Conservation (phyloP, 2,888 invertebrate species). For the Syritta pipiens region DNA sequence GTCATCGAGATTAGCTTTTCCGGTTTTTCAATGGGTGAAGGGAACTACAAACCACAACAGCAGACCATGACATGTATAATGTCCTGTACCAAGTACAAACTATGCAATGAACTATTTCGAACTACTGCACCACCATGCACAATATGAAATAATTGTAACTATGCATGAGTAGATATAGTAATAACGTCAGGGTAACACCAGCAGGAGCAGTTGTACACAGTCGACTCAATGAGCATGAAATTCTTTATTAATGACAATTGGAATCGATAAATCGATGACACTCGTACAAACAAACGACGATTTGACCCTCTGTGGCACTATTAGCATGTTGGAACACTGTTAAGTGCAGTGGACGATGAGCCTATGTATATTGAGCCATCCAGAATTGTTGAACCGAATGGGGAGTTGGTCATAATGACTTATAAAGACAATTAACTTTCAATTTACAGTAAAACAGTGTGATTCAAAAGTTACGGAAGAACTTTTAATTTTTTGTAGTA, state of each 20-base stretch:
- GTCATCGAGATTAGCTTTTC: constrained; percentile 50
- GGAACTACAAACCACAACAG: constrained; percentile 40
- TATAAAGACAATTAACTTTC: constrained; percentile 39
- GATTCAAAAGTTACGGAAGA: too few species aligned
- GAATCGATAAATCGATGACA: constrained; percentile 59
- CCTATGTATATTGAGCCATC: constrained; percentile 13
- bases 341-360: not conserved
- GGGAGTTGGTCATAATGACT: not conserved
- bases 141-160: too few species aligned
- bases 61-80: constrained; percentile 13
- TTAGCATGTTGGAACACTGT: constrained; percentile 20
- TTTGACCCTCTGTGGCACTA: constrained; percentile 27
- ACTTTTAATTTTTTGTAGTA: too few species aligned
- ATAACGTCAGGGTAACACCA: not conserved
- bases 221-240: constrained; percentile 46
- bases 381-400: not conserved
- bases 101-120: constrained; percentile 14
- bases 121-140: not conserved
- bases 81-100: not conserved
- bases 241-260: constrained; percentile 56
- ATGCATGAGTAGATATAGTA: not conserved
- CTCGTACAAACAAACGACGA: constrained; percentile 17
- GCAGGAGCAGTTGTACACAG: not conserved
- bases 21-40: constrained; percentile 26
- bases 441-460: too few species aligned